Evolutionary conservation across 2,888 invertebrate genomes (phyloP).

Genomic region (Melieria picta): DNA sequence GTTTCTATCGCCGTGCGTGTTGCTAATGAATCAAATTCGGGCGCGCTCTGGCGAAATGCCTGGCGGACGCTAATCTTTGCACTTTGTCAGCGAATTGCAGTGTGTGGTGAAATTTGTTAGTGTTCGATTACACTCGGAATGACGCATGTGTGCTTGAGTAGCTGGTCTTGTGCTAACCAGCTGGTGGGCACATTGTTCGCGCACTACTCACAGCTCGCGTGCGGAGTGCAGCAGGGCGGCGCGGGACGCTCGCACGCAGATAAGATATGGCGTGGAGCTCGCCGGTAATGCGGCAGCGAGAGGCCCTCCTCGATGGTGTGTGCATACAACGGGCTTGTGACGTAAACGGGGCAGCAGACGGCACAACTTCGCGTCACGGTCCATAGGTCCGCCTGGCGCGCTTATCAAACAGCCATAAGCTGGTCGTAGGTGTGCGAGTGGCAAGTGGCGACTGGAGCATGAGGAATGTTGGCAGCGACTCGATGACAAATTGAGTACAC

Average conservation of each 20-base stretch:
- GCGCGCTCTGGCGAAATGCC: not conserved
- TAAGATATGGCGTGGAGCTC: not conserved
- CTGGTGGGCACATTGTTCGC: no score
- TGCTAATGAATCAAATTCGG: not conserved
- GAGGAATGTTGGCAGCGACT: no score
- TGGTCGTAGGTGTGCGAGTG: not conserved
- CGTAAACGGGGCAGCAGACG: no score
- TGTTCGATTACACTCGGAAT: not conserved
- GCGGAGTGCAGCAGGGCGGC: no score
- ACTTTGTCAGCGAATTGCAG: not conserved
- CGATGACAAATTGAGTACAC: no score
- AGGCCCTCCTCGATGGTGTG: no score
- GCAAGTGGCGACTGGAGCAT: no score
- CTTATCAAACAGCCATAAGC: slow-evolving; percentile 10
- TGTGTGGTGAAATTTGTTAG: not conserved
- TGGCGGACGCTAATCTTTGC: not conserved
- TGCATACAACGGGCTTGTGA: no score
- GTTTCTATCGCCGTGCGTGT: not conserved
- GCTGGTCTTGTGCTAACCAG: not conserved
- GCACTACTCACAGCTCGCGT: no score
- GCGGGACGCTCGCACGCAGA: not conserved
- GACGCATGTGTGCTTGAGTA: not conserved
- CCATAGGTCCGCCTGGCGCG: slow-evolving; percentile 10
- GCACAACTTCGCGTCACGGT: slow-evolving; percentile 15
- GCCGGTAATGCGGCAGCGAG: no score